Percentiles rank a stretch among this genome's conserved stretches.
Evolutionary conservation across 2,888 invertebrate genomes (phyloP).

Genomic region (Thelaira solivaga): DNA sequence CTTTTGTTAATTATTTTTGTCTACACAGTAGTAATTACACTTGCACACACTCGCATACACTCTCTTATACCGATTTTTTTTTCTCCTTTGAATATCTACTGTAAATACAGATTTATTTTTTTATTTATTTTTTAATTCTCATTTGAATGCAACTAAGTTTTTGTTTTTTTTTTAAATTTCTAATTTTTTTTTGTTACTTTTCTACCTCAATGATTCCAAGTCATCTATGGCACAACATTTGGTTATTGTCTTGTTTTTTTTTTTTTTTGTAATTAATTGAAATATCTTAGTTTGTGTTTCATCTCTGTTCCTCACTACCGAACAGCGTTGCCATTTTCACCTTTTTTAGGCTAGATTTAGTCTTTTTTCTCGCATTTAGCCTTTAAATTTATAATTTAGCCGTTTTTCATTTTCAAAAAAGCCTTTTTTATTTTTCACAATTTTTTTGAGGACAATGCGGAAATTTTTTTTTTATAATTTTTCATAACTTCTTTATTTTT

Average conservation of each 20-base stretch:
- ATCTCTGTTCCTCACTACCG: no score
- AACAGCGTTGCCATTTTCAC: no score
- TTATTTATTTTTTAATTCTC: constrained; percentile 58
- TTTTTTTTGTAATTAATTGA: constrained; percentile 42
- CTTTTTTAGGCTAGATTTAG: no score
- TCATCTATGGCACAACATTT: constrained; percentile 33
- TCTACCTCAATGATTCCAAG: constrained; percentile 43
- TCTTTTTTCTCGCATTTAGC: no score
- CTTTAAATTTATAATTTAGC: no score
- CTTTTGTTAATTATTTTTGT: constrained; percentile 26
- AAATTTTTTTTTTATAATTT: no score
- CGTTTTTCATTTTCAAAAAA: no score
- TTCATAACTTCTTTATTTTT: no score
- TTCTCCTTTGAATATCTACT: background rate
- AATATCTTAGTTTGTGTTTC: no score
- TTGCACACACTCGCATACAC: background rate
- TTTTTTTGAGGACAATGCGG: no score
- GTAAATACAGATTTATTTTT: constrained; percentile 39
- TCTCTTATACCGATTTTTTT: background rate
- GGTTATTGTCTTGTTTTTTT: constrained; percentile 15
- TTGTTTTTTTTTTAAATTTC: constrained; percentile 1
- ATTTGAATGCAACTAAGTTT: constrained; percentile 47
- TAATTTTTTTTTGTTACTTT: constrained; percentile 35
- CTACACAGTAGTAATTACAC: constrained; percentile 28
- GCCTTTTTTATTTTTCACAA: no score